A percentile compares a stretch with the other conserved stretches of the same genome.
Evolutionary conservation across 2,113 vertebrate species (phyloP).

Genomic region (Hyperopisus bebe): DNA sequence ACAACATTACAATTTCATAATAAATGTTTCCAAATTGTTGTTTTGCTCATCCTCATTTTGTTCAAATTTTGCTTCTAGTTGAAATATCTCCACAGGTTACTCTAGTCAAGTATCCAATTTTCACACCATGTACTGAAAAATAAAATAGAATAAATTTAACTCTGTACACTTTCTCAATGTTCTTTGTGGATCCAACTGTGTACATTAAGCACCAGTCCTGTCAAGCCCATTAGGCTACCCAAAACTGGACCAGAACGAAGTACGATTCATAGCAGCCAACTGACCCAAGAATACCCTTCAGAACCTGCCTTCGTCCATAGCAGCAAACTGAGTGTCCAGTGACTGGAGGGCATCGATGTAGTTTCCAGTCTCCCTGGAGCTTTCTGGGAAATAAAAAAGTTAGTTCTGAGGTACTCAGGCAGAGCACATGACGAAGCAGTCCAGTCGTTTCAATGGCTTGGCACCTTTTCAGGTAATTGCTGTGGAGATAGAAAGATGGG

Average conservation of each 20-base stretch:
- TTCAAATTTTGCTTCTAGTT: not conserved
- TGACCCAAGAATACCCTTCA: not conserved
- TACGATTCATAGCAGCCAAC: not conserved
- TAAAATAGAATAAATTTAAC: not conserved
- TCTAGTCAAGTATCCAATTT: not conserved
- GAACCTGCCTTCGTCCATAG: not conserved
- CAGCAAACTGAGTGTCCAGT: not conserved
- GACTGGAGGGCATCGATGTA: not conserved
- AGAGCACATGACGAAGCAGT: not conserved
- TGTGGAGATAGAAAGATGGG: conserved; percentile 13
- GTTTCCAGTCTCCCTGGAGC: conserved; percentile 1
- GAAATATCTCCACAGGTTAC: conserved; percentile 1
- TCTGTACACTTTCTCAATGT: not conserved
- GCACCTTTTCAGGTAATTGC: conserved; percentile 7
- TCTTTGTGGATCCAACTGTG: not conserved
- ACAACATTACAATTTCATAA: conserved; percentile 67
- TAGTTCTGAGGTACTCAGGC: not conserved
- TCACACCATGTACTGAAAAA: not conserved
- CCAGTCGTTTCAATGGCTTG: not conserved
- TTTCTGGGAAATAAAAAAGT: conserved; percentile 3
- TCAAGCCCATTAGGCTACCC: not conserved
- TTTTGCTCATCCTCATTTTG: conserved; percentile 51
- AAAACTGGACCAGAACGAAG: not conserved
- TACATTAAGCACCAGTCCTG: not conserved
- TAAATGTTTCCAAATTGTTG: conserved; percentile 67